Conservation (phyloP, 2,113 vertebrate genomes). For the Hippocampus zosterae region DNA sequence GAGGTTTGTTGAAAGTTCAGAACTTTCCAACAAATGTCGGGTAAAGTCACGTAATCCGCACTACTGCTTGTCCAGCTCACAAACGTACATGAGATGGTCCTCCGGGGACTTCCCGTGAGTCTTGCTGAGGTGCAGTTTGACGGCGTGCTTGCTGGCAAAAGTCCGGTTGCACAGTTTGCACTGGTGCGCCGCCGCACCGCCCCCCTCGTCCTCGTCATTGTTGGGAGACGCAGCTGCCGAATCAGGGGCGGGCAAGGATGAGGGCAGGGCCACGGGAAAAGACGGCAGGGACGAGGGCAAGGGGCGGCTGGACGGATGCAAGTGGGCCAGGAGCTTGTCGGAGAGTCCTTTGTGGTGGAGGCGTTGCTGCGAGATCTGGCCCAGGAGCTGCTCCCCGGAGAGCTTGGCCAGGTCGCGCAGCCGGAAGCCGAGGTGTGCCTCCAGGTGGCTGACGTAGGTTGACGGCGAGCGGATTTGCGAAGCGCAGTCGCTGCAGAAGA, state of each 20-base stretch:
- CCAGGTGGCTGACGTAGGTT: slow-evolving; percentile 95
- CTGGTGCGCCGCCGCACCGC: slow-evolving; percentile 81
- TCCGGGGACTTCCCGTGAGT: slow-evolving; percentile 98
- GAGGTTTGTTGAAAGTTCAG: slow-evolving; percentile 74
- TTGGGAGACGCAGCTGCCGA: slow-evolving; percentile 80
- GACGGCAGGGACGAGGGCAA: slow-evolving; percentile 58
- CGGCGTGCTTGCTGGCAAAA: slow-evolving; percentile 98
- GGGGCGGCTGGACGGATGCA: slow-evolving; percentile 64
- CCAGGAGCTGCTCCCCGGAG: slow-evolving; percentile 89
- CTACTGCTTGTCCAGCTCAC: slow-evolving; percentile 96
- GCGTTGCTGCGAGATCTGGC: slow-evolving; percentile 80
- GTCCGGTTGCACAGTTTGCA: slow-evolving; percentile 99
- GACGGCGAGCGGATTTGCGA: slow-evolving; percentile 98
- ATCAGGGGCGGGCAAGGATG: slow-evolving; percentile 49
- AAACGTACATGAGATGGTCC: slow-evolving; percentile 96
- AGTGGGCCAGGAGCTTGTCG: slow-evolving; percentile 87
- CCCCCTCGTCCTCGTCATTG: slow-evolving; percentile 87
- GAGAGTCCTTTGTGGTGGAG: slow-evolving; percentile 89
- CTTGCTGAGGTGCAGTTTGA: slow-evolving; percentile 99
- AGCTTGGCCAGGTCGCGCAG: slow-evolving; percentile 94
- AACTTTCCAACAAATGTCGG: slow-evolving; percentile 48
- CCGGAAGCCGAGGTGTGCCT: slow-evolving; percentile 97
- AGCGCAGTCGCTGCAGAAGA: slow-evolving; percentile 98
- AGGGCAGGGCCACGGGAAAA: slow-evolving; percentile 52
- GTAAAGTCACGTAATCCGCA: slow-evolving; percentile 55